Percentiles rank a stretch among this genome's conserved stretches.
phyloP scores from a whole-genome alignment of 2,888 invertebrate species.

The Tachina grossa region DNA sequence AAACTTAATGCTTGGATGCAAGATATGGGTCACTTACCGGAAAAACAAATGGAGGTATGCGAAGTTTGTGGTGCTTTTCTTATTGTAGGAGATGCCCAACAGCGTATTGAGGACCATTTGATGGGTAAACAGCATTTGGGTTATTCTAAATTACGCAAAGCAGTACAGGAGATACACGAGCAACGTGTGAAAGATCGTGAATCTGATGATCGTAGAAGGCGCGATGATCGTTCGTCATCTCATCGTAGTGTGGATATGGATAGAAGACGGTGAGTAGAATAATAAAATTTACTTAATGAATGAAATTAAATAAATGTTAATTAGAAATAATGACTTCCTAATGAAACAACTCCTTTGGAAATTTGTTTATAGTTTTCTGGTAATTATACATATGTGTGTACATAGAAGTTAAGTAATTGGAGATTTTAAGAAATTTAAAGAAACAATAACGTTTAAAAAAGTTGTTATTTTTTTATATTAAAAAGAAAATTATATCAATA shows the following conservation, averaged over 20 bases:
- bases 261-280: constrained; percentile 74
- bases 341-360: background rate
- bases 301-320: background rate
- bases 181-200: constrained; percentile 86
- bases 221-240: constrained; percentile 77
- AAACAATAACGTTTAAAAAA: too few species aligned
- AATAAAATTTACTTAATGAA: background rate
- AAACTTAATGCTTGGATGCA: constrained; percentile 85
- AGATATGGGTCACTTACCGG: constrained; percentile 93
- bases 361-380: background rate
- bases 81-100: constrained; percentile 99
- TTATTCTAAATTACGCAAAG: constrained; percentile 88
- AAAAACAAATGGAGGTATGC: constrained; percentile 99
- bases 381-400: background rate
- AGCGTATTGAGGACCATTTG: constrained; percentile 98
- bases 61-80: constrained; percentile 99
- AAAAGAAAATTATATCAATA: too few species aligned
- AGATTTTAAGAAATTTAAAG: too few species aligned
- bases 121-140: constrained; percentile 99
- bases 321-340: background rate
- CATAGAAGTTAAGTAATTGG: too few species aligned
- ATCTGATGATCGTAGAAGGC: constrained; percentile 84
- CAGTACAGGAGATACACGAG: constrained; percentile 87
- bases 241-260: constrained; percentile 73
- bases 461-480: too few species aligned